Evolutionary conservation across 1,140 invertebrate species (phyloP).

Genomic region (Argopecten irradians): DNA sequence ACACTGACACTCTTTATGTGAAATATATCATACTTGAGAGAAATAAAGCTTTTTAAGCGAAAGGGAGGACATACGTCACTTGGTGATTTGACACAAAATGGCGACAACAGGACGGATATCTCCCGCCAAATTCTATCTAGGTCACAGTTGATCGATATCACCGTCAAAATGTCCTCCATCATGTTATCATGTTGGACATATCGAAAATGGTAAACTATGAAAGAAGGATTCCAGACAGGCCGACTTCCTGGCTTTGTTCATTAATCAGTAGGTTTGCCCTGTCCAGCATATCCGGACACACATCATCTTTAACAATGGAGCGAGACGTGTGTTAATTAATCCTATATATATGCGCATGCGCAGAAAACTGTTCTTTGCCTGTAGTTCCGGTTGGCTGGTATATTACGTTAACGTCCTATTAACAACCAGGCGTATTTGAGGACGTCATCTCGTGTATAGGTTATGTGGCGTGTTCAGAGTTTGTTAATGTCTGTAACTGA

Average conservation of each 20-base stretch:
- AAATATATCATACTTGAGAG: not conserved
- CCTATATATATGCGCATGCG: not conserved
- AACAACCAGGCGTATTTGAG: no score
- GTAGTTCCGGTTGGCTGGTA: no score
- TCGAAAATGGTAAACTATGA: not conserved
- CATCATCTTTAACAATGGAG: not conserved
- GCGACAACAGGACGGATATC: not conserved
- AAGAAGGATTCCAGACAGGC: no score
- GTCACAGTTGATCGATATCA: not conserved
- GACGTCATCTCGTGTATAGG: no score
- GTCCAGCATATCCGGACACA: not conserved
- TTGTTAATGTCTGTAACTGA: no score
- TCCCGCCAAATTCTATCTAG: not conserved
- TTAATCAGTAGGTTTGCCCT: not conserved
- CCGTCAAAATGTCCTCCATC: not conserved
- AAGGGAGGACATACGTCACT: not conserved
- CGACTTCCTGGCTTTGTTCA: not conserved
- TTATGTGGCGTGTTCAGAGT: no score
- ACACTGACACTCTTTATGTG: not conserved
- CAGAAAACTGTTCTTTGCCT: no score
- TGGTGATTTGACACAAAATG: not conserved
- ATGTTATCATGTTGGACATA: not conserved
- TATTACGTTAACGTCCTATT: no score
- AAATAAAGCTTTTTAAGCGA: not conserved
- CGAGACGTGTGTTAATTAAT: not conserved